Evolutionary conservation across 2,113 vertebrate species (phyloP), one percentile per base, ranked within the genome.

Genomic region (Vanacampus margaritifer): DNA sequence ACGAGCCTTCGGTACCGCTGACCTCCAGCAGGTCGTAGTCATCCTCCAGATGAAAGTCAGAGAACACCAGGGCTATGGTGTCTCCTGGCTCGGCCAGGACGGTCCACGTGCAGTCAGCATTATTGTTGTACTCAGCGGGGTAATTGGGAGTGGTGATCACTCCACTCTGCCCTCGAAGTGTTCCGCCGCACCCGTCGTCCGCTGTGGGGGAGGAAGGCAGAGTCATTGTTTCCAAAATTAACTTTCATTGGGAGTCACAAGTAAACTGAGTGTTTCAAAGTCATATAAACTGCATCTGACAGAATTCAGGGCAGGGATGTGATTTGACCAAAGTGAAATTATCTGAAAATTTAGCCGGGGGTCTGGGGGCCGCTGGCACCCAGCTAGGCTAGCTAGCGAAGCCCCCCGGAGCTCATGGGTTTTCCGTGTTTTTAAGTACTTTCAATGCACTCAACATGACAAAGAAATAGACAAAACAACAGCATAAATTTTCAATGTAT

Each of bases 21-120:
- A 99, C 94, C 86, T 99, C 97, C 81, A 99, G 79, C 5, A 98
- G 94, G 62, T 99, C 97, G 0, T 98, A 99, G 56, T 95, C 95
- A 0, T 99, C 97, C 88, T 99, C 97, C 84, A 99, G 88, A 81
- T 98, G 97, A 72, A 99, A 99, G 90, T 98, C 96, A 37, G 93
- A 94, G 82, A 99, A 99, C 65, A 98, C 95, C 90, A 99, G 83
- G 48, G 97, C 96, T 0, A 99, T 99, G 76, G 97, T 98, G 91
- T 99, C 97, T 1, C 97, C 97, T 0, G 96, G 95, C 72, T 99
- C 97, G 0, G 97, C 97, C 32, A 99, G 93, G 72, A 99, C 93
- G 24, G 97, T 99, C 97, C 97, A 99, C 0, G 96, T 99, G 90
- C 97, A 99, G 91, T 99, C 97, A 0, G 96, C 96, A 0, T 98